Conservation (phyloP, 2,797 vertebrate genomes). For the Amphiprion clarkii region DNA sequence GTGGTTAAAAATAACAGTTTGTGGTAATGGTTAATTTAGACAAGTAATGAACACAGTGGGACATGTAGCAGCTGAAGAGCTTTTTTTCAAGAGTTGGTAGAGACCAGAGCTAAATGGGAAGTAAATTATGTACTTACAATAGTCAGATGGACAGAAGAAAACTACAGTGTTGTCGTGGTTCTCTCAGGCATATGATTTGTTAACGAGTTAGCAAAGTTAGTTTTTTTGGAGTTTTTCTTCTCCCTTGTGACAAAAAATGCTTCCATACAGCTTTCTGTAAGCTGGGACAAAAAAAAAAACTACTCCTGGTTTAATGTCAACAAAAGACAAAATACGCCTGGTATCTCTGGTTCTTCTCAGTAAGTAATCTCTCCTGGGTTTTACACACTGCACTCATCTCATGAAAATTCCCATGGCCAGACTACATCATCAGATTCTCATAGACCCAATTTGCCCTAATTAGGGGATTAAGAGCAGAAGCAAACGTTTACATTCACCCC, state of each 20-base stretch:
- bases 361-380: neutral
- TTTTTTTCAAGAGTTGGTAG: too few species aligned
- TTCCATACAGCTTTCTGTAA: too few species aligned
- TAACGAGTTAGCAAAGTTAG: neutral
- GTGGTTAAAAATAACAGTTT: too few species aligned
- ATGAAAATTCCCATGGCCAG: constrained; percentile 8
- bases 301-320: neutral
- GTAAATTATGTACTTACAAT: too few species aligned
- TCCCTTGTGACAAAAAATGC: neutral
- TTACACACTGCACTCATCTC: constrained; percentile 13
- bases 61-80: too few species aligned
- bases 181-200: too few species aligned
- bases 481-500: constrained; percentile 55
- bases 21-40: too few species aligned
- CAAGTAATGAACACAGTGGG: too few species aligned
- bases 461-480: constrained; percentile 53
- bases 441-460: constrained; percentile 32
- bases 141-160: too few species aligned
- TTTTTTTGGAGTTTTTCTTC: neutral
- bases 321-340: neutral
- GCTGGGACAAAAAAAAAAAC: neutral
- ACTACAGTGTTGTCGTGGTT: too few species aligned
- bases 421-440: constrained; percentile 17
- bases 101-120: too few species aligned
- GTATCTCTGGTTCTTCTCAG: neutral